Base-by-base conservation (phyloP, 2,888 invertebrate genomes). In the Pyrrhosoma nymphula region DNA sequence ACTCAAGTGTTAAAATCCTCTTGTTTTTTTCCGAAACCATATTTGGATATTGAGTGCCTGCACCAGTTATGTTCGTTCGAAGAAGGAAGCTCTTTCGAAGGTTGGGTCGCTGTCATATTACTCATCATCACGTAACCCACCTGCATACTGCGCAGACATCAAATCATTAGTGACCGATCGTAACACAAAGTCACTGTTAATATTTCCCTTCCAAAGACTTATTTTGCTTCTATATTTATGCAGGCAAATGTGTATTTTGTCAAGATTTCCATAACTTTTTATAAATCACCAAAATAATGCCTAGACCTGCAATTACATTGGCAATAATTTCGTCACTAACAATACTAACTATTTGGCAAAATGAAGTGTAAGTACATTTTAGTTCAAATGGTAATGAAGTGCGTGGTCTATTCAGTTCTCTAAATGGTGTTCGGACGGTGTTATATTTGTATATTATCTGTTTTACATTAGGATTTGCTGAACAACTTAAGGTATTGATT, bases 291-390 rank as follows among this genome's bases (percentile, higher is more conserved):
- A 35, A 26, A 89, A 26, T 35, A n/a, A 93, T 93, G 93, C 10
- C 75, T 16, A 93, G 75, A 93, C 30, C 93, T 69, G 10, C 47
- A 35, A 35, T 93, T 35, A 55, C 39, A 75, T 88, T 95, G 95
- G 95, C 95, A 89, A 18, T 95, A 60, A n/a, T 88, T 89, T 55
- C 56, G 69, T 47, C 60, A 63, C 55, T 95, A 47, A 39, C 95
- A 23, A 56, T 95, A 60, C 56, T 88, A 56, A 69, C 39, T 35
- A 90, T 96, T 60, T 95, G 95, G 95, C 90, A 47, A 60, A 30
- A 89, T 95, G 95, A 95, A 95, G 89, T 95, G 96, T 96, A 95
- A 96, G 96, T 96, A 95, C 95, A 95, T 90, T 26, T 55, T 47
- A 82, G 82, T 4, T 30, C 82, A 30, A 30, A 35, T n/a, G 14